phyloP scores from a whole-genome alignment of 2,888 invertebrate genomes.

The Cistogaster globosa region DNA sequence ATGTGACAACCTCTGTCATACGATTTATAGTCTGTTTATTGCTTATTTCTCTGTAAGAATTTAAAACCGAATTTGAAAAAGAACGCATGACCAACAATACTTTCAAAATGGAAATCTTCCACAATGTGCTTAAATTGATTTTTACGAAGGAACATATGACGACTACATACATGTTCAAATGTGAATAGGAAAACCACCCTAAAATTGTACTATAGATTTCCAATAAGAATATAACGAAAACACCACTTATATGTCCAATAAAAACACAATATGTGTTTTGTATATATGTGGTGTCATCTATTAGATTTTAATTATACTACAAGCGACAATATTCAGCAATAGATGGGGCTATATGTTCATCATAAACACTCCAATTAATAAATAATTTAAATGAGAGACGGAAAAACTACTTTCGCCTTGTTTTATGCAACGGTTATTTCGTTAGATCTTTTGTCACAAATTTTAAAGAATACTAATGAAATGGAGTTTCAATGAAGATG shows the following conservation, averaged over 20 bases:
- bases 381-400: background rate
- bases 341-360: slow-evolving; percentile 40
- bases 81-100: slow-evolving; percentile 67
- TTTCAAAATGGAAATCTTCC: slow-evolving; percentile 54
- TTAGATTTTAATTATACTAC: slow-evolving; percentile 1
- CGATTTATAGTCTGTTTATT: slow-evolving; percentile 49
- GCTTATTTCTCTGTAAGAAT: slow-evolving; percentile 65
- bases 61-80: slow-evolving; percentile 54
- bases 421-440: background rate
- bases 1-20: slow-evolving; percentile 46
- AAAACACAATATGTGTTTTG: slow-evolving; percentile 12
- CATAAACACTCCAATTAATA: background rate
- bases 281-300: slow-evolving; percentile 50
- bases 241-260: slow-evolving; percentile 58
- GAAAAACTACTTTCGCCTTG: too few relatives aligned
- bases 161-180: slow-evolving; percentile 50
- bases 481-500: background rate
- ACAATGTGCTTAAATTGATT: slow-evolving; percentile 75
- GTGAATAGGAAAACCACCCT: slow-evolving; percentile 59
- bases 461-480: too few relatives aligned
- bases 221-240: slow-evolving; percentile 48
- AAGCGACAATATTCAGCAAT: background rate
- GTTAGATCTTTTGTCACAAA: background rate
- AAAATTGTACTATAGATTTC: slow-evolving; percentile 49
- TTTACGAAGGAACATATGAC: slow-evolving; percentile 55